Evolutionary conservation across 2,888 invertebrate species (phyloP).

Genomic region (Tetragnatha montana): DNA sequence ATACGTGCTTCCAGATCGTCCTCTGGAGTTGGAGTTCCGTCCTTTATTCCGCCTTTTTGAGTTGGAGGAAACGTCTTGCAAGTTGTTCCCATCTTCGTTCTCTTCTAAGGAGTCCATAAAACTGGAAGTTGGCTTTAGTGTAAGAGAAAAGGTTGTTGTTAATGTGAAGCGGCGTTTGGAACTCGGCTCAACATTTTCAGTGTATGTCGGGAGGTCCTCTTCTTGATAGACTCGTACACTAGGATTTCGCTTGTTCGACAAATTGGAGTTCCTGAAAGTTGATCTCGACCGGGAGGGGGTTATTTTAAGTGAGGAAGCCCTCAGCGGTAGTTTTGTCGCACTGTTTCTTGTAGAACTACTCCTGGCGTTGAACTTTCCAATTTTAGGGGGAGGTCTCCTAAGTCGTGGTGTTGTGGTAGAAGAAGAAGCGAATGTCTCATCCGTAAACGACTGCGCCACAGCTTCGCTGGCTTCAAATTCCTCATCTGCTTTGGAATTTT

Average conservation of each 20-base stretch:
- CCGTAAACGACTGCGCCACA: constrained; percentile 47
- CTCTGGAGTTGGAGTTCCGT: constrained; percentile 21
- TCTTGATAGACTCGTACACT: constrained; percentile 8
- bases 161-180: constrained; percentile 61
- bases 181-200: neutral
- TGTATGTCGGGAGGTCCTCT: constrained; percentile 25
- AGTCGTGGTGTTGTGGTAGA: constrained; percentile 22
- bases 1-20: constrained; percentile 41
- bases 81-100: constrained; percentile 40
- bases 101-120: constrained; percentile 33
- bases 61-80: constrained; percentile 22
- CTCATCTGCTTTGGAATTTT: constrained; percentile 51
- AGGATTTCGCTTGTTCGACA: constrained; percentile 36
- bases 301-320: neutral
- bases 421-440: constrained; percentile 26
- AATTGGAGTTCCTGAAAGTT: constrained; percentile 2
- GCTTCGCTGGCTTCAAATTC: constrained; percentile 69
- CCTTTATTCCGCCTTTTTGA: constrained; percentile 39
- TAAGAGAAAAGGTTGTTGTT: constrained; percentile 59
- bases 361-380: constrained; percentile 32
- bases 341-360: constrained; percentile 3
- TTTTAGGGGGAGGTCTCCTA: constrained; percentile 43
- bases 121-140: constrained; percentile 56
- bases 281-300: constrained; percentile 29
- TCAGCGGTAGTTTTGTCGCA: constrained; percentile 1